Evolutionary conservation across 2,888 invertebrate genomes (phyloP).

Genomic region (Patella pellucida): DNA sequence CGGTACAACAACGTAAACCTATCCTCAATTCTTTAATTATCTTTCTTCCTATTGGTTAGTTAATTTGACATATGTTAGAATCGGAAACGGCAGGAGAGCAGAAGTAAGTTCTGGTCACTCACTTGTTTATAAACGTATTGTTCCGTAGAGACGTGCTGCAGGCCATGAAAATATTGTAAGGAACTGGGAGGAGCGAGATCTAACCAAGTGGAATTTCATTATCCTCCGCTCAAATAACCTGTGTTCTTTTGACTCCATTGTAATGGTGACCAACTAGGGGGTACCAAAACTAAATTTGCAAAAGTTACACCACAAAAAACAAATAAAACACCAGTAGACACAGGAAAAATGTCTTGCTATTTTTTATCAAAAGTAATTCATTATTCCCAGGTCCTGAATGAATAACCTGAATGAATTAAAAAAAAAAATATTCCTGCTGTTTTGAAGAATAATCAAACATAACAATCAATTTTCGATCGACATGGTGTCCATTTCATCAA

Average conservation of each 20-base stretch:
- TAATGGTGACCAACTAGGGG: neutral
- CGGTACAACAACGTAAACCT: neutral
- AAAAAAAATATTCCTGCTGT: neutral
- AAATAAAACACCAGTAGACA: no score
- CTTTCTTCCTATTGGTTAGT: slow-evolving; percentile 1
- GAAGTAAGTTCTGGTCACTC: neutral
- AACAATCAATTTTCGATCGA: neutral
- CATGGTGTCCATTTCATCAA: slow-evolving; percentile 4
- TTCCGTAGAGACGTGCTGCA: neutral
- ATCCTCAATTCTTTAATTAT: slow-evolving; percentile 2
- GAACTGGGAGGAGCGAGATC: neutral
- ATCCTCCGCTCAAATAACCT: neutral
- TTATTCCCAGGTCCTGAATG: no score
- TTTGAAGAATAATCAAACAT: neutral
- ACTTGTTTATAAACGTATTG: slow-evolving; percentile 1
- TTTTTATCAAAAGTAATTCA: no score
- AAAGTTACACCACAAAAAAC: no score
- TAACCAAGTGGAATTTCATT: slow-evolving; percentile 1
- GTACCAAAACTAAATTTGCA: no score
- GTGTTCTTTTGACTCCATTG: neutral
- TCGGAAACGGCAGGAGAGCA: neutral
- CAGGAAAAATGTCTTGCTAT: no score
- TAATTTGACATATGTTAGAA: neutral
- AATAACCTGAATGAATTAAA: no score
- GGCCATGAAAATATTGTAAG: neutral